phyloP scores from a whole-genome alignment of 2,888 invertebrate genomes.

The Erpobdella octoculata region DNA sequence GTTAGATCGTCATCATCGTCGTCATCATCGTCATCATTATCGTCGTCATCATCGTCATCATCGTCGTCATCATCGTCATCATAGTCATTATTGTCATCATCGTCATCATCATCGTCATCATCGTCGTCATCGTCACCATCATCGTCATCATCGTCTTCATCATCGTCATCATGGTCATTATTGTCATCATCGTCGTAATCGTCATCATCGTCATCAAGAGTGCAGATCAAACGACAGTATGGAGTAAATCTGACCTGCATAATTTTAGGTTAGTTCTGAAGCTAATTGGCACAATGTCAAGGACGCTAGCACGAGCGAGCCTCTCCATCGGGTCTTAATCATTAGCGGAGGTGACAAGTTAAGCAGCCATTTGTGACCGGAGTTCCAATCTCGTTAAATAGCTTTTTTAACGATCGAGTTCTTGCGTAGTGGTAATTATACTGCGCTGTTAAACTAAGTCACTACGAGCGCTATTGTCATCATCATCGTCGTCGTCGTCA shows the following conservation, averaged over 20 bases:
- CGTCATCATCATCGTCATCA: background rate
- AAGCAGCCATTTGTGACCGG: no score
- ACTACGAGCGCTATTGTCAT: constrained; percentile 17
- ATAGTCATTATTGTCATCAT: background rate
- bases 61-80: constrained; percentile 14
- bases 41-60: constrained; percentile 11
- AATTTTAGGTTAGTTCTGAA: no score
- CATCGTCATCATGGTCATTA: background rate
- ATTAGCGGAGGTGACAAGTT: no score
- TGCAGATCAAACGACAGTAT: no score
- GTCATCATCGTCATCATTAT: background rate
- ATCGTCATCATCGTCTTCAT: background rate
- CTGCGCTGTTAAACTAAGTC: background rate
- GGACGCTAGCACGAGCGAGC: no score
- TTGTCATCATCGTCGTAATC: background rate
- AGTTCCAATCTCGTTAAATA: no score
- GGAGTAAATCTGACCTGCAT: no score
- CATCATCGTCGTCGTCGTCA: constrained; percentile 7
- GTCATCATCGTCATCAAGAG: background rate
- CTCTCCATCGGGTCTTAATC: no score
- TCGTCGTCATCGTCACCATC: constrained; percentile 6
- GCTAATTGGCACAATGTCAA: no score
- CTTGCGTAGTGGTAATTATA: background rate
- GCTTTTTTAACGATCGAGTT: background rate
- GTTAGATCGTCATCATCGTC: background rate